Conservation (phyloP, 2,888 invertebrate genomes). For the Plebejus melissa region DNA sequence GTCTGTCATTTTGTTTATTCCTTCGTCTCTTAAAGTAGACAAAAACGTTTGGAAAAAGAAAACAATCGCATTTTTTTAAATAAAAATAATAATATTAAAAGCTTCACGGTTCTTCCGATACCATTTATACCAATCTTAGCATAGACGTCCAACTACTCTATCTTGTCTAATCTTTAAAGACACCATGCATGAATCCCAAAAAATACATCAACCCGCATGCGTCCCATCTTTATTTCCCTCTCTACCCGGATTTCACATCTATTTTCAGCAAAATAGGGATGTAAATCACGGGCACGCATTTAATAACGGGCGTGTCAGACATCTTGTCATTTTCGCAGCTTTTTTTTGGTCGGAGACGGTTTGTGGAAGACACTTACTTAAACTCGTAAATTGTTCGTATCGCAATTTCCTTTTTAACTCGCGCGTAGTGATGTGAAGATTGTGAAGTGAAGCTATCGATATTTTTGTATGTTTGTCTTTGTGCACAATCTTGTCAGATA, state of each 20-base stretch:
- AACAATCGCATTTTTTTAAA: too few relatives aligned
- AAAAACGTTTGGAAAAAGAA: too few relatives aligned
- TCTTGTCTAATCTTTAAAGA: neutral
- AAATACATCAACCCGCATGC: neutral
- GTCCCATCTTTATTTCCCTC: neutral
- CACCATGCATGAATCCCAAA: neutral
- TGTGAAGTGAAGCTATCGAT: neutral
- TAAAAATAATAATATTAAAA: too few relatives aligned
- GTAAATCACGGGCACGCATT: neutral
- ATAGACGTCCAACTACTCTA: too few relatives aligned
- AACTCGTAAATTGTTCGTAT: conserved; percentile 37
- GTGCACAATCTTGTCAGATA: too few relatives aligned
- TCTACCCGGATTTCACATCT: neutral
- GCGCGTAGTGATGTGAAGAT: neutral
- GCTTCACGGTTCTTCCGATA: too few relatives aligned
- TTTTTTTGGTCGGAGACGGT: conserved; percentile 3
- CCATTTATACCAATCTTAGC: too few relatives aligned
- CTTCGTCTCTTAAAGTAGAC: too few relatives aligned
- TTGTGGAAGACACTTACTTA: conserved; percentile 34
- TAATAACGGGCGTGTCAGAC: neutral
- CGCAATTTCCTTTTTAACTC: conserved; percentile 45
- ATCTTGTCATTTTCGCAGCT: conserved; percentile 17
- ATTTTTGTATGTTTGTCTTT: too few relatives aligned
- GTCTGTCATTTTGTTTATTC: too few relatives aligned
- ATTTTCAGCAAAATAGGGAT: conserved; percentile 3